Conservation (phyloP, 2,888 invertebrate genomes). For the Slavum lentiscoides region DNA sequence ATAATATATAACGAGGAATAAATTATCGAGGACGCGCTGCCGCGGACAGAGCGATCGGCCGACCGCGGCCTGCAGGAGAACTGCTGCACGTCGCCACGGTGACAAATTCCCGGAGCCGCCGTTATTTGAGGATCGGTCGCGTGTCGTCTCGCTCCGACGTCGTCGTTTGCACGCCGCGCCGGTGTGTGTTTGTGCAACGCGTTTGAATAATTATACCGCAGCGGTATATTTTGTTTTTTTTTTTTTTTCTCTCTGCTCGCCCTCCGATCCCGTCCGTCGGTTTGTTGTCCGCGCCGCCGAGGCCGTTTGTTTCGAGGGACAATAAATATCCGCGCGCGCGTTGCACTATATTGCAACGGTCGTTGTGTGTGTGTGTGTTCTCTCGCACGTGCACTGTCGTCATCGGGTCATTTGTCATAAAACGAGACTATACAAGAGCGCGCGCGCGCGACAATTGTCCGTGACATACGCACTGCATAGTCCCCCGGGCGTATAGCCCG, state of each 20-base stretch:
- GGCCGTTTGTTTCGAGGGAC: not conserved
- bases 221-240: not conserved
- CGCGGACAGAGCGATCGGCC: not conserved
- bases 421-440: too few species aligned
- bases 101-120: constrained; percentile 4
- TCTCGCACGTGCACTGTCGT: too few species aligned
- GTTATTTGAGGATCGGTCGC: not conserved
- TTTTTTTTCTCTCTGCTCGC: not conserved
- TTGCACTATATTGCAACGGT: too few species aligned
- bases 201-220: constrained; percentile 44
- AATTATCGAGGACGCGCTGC: constrained; percentile 46
- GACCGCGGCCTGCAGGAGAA: constrained; percentile 1
- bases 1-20: constrained; percentile 31
- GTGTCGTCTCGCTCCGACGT: not conserved
- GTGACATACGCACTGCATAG: too few species aligned
- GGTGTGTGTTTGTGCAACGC: not conserved
- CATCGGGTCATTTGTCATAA: not conserved
- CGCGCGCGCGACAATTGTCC: too few species aligned
- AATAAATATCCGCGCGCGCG: too few species aligned
- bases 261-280: not conserved
- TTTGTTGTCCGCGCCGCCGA: not conserved
- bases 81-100: not conserved
- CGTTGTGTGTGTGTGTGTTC: not conserved
- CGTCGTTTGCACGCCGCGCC: not conserved
- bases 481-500: too few species aligned